Base-by-base conservation (phyloP, 2,797 vertebrate genomes). In the Chloroceryle inda region DNA sequence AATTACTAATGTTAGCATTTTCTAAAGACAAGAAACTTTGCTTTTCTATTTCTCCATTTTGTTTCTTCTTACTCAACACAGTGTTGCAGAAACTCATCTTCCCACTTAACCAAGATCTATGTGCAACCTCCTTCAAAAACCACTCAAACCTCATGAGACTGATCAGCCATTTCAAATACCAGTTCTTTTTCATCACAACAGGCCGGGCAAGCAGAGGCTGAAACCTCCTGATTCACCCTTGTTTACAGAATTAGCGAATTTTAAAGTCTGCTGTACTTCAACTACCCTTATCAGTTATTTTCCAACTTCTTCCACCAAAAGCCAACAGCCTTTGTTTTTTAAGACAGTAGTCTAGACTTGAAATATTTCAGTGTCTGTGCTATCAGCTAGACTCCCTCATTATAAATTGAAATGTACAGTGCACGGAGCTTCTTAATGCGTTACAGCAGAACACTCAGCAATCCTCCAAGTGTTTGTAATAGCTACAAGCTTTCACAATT, bases 401-500 rank as follows among this genome's bases (percentile, higher is more conserved):
- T 93, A 94, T 89, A 94, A 91, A 92, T 81, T 59, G 85, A 83
- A 83, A 95, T 35, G 82, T 56, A 90, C 66, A 87, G 68, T 24
- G 74, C 80, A 80, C 6, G 10, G 40, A 78, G 59, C 64, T 92
- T 68, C 91, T 94, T 90, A 86, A 88, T 88, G 68, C 85, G 88
- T 94, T 94, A 94, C 4, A 4, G 74, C 31, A 81, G 77, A 96
- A 93, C n/a, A 87, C 61, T 88, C 76, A 85, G 85, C 88, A 91
- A 53, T 68, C 80, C 85, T 94, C 83, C 76, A 85, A 93, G 85
- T 66, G 59, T 94, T 72, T 86, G 56, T 67, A 94, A 86, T 66
- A 66, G 88, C 68, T 96, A 78, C 27, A 61, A 83, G 92, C 85
- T 82, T 92, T 97, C 80, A 89, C 72, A 96, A 84, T 83, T 92